Evolutionary conservation across 2,797 vertebrate genomes (phyloP).

Genomic region (Gorsachius magnificus): DNA sequence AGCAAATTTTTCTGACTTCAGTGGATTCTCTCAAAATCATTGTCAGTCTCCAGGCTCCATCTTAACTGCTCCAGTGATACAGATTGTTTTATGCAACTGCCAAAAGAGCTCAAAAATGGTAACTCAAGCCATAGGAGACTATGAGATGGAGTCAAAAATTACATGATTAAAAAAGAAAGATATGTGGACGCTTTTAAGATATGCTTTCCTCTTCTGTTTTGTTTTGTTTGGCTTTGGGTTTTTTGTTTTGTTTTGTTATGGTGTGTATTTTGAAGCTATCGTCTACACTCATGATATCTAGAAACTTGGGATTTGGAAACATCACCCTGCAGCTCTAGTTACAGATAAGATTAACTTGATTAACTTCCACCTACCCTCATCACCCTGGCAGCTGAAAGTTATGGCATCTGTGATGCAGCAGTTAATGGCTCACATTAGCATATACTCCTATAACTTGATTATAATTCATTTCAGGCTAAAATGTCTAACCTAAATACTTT

Average conservation of each 20-base stretch:
- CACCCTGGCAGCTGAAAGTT: neutral
- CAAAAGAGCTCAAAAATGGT: neutral
- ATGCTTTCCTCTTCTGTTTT: fast-evolving
- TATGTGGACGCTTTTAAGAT: neutral
- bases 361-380: neutral
- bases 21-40: neutral
- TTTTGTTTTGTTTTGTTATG: neutral
- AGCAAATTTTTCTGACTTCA: neutral
- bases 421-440: neutral
- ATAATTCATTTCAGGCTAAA: neutral
- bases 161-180: neutral
- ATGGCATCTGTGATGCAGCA: neutral
- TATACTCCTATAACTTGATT: neutral
- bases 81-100: neutral
- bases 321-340: neutral
- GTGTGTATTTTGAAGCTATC: neutral
- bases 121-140: neutral
- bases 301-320: neutral
- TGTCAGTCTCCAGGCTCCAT: neutral
- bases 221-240: neutral
- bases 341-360: neutral
- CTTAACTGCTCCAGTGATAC: neutral
- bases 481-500: neutral
- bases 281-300: neutral
- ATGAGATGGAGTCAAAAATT: neutral